Conservation (phyloP, 2,888 invertebrate genomes). For the Fragum whitleyi region DNA sequence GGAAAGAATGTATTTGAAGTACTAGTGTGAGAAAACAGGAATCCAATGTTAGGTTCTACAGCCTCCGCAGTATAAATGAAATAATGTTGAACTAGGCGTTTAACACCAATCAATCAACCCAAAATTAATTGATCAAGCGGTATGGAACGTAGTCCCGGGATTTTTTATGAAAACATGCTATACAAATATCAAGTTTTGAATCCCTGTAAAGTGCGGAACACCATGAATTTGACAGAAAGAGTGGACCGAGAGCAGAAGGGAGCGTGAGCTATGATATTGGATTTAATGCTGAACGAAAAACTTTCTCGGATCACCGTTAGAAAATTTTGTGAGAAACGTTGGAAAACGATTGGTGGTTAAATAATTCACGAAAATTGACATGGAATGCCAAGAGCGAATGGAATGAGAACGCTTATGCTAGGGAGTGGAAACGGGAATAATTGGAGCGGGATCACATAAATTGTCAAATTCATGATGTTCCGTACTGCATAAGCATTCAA, state of each 20-base stretch:
- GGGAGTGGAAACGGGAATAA: neutral
- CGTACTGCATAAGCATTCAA: neutral
- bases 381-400: conserved; percentile 6
- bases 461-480: conserved; percentile 10
- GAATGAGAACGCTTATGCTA: conserved; percentile 7
- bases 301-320: neutral
- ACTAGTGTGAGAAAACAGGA: too few species aligned
- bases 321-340: conserved; percentile 25
- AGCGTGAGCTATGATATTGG: neutral
- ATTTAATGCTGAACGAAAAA: conserved; percentile 6
- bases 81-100: too few species aligned
- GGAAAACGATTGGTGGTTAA: neutral
- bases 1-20: too few species aligned
- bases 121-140: too few species aligned
- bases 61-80: too few species aligned
- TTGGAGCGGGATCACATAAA: conserved; percentile 11
- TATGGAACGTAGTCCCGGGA: too few species aligned
- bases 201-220: neutral
- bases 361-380: neutral
- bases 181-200: too few species aligned
- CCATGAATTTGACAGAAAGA: neutral
- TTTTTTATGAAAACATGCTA: too few species aligned
- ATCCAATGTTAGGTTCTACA: too few species aligned
- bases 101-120: too few species aligned
- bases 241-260: neutral